Evolutionary conservation across 92 coral and sea anemone species (phyloP), one percentile per base, ranked within the genome.

Genomic region (Heteractis magnifica): DNA sequence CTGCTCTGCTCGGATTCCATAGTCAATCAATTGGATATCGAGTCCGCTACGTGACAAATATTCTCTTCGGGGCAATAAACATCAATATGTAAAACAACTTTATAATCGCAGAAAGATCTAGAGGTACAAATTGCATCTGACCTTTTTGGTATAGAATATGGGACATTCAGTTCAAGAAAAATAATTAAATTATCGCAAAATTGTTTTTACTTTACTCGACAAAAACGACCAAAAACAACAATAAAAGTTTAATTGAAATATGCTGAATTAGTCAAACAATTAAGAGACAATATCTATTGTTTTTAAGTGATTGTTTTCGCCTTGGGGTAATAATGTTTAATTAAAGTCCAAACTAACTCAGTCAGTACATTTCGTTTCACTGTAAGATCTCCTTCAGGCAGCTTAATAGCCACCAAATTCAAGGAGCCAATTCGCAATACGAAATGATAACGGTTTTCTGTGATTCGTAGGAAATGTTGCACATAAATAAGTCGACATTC

Each of bases 1-100:
- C 83, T 80, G 83, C 71, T 80, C 15, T 12, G 53, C 49, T 71
- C 77, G 49, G 52, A 52, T 68, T 80, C 83, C 83, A 44, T 10
- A 15, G 11, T 65, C 59, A 62, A 9, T 77, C 49, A 13, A 60
- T 58, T 77, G 65, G 81, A 52, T 13, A 20, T 72, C 51, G 26
- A 64, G 10, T 18, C 8, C 23, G 49, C 11, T 68, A 68, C 49
- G 73, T 68, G 73, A 68, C 73, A 23, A 9, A 13, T 8, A 23
- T 23, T 10, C 15, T 26, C 15, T 21, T 26, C 14, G 6, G 44
- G 49, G 44, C 48, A 23, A 68, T 68, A 23, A 21, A 68, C 19
- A 62, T 62, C 6, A 62, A 18, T 13, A 68, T 68, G 73, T 21
- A 68, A 26, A 68, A 68, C 73, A 68, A 68, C 73, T 23, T 68